Evolutionary conservation across 2,113 vertebrate species (phyloP).

Genomic region (Sebastes fasciatus): DNA sequence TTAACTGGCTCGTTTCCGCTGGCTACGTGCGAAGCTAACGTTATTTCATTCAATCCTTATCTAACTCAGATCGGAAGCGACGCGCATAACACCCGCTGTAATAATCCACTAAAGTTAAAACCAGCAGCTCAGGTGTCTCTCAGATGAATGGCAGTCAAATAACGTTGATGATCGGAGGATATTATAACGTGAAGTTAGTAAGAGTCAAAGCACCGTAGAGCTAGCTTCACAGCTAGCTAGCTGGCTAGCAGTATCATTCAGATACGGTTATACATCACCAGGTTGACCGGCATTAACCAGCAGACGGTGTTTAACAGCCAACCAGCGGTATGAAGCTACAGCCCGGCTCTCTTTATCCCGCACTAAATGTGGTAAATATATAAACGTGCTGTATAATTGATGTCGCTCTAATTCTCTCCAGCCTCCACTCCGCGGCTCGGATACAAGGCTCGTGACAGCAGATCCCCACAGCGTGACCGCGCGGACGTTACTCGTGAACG

Average conservation of each 20-base stretch:
- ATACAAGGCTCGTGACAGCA: conserved; percentile 83
- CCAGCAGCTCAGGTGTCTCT: neutral
- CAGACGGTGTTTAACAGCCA: conserved; percentile 4
- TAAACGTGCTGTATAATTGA: conserved; percentile 39
- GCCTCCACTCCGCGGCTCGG: conserved; percentile 60
- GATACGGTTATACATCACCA: conserved; percentile 74
- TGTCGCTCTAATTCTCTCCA: conserved; percentile 65
- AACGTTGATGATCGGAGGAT: conserved; percentile 7
- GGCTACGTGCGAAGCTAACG: conserved; percentile 60
- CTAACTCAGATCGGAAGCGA: conserved; percentile 33
- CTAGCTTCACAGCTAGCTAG: conserved; percentile 84
- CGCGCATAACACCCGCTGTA: conserved; percentile 1
- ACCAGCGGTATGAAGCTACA: neutral
- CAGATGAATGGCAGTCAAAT: neutral
- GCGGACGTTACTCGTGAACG: conserved; percentile 57
- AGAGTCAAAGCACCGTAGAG: conserved; percentile 75
- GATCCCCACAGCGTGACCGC: conserved; percentile 65
- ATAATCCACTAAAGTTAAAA: neutral
- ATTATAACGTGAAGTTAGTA: conserved; percentile 53
- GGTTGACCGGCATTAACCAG: conserved; percentile 36
- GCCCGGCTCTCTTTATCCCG: neutral
- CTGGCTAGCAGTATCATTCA: conserved; percentile 77
- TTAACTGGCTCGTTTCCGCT: conserved; percentile 77
- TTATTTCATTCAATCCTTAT: conserved; percentile 83
- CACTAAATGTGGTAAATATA: conserved; percentile 2